Evolutionary conservation across 2,797 vertebrate genomes (phyloP), one percentile per base, ranked within the genome.

Genomic region (Centropyge bicolor): DNA sequence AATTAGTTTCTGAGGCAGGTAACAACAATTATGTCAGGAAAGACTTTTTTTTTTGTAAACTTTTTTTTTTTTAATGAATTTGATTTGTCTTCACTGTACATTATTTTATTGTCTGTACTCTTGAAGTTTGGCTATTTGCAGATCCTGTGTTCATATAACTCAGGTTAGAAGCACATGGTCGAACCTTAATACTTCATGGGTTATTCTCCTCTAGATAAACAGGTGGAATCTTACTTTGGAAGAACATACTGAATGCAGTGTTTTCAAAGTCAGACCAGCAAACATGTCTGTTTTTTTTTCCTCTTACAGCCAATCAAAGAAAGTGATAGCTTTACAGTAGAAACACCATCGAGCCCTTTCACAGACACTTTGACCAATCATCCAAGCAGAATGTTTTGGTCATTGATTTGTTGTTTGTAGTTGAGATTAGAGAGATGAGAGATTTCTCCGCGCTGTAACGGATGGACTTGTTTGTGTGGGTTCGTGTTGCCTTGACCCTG

Each of bases 351-450:
- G 4, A 71, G 43, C 5, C 31, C 43, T 67, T 54, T 78, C 49
- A 49, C 55, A 45, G 46, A 69, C 51, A 20, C 43, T 73, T 73
- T 73, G 70, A 83, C 59, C 27, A 75, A 41, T 77, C 68, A 59
- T 62, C 74, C 56, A 38, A 45, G 68, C 72, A 49, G 57, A 78
- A 73, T 51, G 80, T 80, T 84, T 71, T 55, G 41, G 43, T 68
- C 76, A 85, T 73, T 76, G 74, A 88, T 88, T 85, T 85, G 74
- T 80, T 77, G 85, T 87, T 77, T 72, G 71, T 69, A 52, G 70
- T 51, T 51, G 70, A 84, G 64, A 85, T 84, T 69, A 65, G 52
- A 73, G 51, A 74, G 60, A 81, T 67, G 68, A 41, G 40, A 51
- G n/a, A 66, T 77, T 78, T 84, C 70, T 80, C 55, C 13, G 59